Conservation (phyloP, 2,113 vertebrate species). For the Psittacula cyanocephala region DNA sequence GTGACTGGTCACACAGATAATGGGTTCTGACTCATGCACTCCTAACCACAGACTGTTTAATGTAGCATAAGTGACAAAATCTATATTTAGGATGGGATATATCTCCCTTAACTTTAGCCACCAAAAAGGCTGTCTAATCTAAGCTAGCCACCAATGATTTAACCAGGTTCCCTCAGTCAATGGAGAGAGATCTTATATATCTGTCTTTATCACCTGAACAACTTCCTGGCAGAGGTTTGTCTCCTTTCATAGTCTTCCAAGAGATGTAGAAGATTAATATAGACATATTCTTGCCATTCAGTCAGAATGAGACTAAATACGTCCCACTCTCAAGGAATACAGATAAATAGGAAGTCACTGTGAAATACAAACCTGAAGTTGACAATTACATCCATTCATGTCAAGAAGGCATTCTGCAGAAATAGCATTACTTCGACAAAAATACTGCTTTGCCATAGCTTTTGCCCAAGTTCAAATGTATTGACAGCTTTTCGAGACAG, state of each 20-base stretch:
- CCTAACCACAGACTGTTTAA: neutral
- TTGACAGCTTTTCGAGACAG: neutral
- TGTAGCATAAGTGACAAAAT: neutral
- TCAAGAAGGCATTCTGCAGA: neutral
- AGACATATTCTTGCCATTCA: neutral
- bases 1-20: neutral
- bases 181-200: neutral
- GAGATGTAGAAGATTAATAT: neutral
- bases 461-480: neutral
- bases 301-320: neutral
- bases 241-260: neutral
- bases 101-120: neutral
- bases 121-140: neutral
- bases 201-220: neutral
- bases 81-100: neutral
- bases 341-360: neutral
- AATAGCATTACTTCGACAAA: neutral
- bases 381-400: neutral
- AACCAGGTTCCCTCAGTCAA: neutral
- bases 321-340: neutral
- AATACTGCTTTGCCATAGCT: neutral
- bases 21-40: neutral
- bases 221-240: neutral
- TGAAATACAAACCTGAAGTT: neutral
- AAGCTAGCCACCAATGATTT: neutral